phyloP scores from a whole-genome alignment of 2,888 invertebrate genomes.

The Chromoteleia sp. region DNA sequence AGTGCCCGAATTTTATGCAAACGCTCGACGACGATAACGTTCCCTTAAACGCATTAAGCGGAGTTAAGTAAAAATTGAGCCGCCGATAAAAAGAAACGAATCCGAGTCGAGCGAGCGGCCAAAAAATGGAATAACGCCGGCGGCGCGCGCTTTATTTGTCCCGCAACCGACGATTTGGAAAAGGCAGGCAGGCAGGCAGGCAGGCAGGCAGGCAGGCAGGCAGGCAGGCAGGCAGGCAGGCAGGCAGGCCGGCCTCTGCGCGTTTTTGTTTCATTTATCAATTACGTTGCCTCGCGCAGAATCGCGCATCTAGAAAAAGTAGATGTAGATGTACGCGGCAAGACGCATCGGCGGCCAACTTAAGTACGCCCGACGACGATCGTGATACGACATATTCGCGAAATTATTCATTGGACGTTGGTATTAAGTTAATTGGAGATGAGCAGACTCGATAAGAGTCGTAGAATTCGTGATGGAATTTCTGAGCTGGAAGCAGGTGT shows the following conservation, averaged over 20 bases:
- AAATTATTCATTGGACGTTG: slow-evolving; percentile 76
- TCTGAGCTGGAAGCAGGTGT: slow-evolving; percentile 77
- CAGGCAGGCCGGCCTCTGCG: background rate
- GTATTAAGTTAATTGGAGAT: slow-evolving; percentile 77
- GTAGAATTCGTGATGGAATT: slow-evolving; percentile 76
- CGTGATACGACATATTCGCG: slow-evolving; percentile 63
- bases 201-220: no score
- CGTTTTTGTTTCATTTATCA: slow-evolving; percentile 43
- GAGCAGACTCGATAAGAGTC: slow-evolving; percentile 77
- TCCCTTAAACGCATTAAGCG: no score
- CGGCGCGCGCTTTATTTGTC: slow-evolving; percentile 24
- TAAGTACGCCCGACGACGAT: slow-evolving; percentile 42
- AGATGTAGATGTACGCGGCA: slow-evolving; percentile 20
- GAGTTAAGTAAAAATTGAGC: no score
- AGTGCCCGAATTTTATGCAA: no score
- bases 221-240: no score
- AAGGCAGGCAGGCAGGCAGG: no score
- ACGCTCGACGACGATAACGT: no score
- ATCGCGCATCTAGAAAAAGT: slow-evolving; percentile 27
- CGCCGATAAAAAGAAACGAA: background rate
- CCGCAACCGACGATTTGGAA: slow-evolving; percentile 19
- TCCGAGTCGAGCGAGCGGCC: background rate
- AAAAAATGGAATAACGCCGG: slow-evolving; percentile 19
- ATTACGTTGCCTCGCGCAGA: slow-evolving; percentile 42
- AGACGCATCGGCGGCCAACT: slow-evolving; percentile 34